These are phyloP conservation scores for Bolinopsis microptera DNA, from an alignment of 37 sponge, comb jelly and placozoan genomes.

Conservation along the genomic window DNA sequence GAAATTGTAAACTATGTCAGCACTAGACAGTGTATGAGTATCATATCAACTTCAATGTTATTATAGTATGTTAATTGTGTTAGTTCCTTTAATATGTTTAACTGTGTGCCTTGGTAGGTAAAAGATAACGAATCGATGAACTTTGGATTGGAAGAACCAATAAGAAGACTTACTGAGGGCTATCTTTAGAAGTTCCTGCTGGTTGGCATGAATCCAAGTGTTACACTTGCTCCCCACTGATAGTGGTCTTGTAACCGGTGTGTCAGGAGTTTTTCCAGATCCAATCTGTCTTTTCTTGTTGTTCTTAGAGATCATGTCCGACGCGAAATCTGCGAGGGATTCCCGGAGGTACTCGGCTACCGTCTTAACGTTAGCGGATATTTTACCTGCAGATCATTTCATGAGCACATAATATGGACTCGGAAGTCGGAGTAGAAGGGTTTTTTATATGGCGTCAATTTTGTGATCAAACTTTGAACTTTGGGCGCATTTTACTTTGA, in stretches of 20 bases:
- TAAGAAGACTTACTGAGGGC: background rate
- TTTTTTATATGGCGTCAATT: too few species aligned
- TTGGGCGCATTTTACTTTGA: too few species aligned
- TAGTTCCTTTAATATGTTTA: too few species aligned
- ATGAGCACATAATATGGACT: background rate
- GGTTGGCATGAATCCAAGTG: background rate
- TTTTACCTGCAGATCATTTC: background rate
- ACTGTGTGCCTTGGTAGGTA: too few species aligned
- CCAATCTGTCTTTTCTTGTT: background rate
- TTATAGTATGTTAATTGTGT: too few species aligned
- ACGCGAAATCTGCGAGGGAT: background rate
- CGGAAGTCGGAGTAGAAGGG: background rate
- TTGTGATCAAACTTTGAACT: too few species aligned
- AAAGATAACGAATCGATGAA: too few species aligned
- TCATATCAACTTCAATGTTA: background rate
- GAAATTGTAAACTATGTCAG: background rate
- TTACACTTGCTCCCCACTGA: background rate
- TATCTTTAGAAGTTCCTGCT: background rate
- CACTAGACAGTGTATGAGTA: background rate
- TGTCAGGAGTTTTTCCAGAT: background rate
- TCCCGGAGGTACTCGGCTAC: constrained; percentile 41
- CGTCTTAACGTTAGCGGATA: background rate
- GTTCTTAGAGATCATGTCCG: background rate
- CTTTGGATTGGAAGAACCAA: background rate
- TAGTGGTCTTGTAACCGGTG: background rate